These are phyloP conservation scores for Dromas ardeola DNA, from an alignment of 2,113 vertebrate species.

Conservation along the genomic window DNA sequence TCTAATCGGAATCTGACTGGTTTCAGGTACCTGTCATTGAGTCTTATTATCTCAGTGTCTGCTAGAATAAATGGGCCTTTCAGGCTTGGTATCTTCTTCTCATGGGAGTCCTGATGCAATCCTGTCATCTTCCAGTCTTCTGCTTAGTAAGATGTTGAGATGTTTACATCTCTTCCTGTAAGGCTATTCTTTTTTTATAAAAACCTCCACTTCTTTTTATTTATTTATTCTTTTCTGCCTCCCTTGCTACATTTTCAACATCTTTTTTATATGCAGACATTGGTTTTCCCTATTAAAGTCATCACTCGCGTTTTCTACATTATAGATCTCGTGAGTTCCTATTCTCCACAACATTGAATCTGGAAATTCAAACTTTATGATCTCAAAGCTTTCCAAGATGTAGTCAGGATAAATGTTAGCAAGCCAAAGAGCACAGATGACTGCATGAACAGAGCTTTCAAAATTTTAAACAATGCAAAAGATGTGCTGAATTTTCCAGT, in stretches of 20 bases:
- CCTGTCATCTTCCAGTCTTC: not conserved
- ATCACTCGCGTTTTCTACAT: not conserved
- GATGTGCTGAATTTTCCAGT: not conserved
- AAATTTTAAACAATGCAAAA: not conserved
- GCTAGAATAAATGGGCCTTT: conserved; percentile 21
- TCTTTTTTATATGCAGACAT: not conserved
- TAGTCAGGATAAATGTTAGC: not conserved
- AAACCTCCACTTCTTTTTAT: not conserved
- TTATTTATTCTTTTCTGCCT: not conserved
- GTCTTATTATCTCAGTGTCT: conserved; percentile 1
- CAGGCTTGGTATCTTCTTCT: not conserved
- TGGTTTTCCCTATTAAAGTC: not conserved
- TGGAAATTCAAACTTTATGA: not conserved
- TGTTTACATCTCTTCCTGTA: not conserved
- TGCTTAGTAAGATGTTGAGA: not conserved
- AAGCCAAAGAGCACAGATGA: not conserved
- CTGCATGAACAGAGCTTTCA: not conserved
- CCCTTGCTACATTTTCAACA: not conserved
- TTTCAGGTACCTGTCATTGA: conserved; percentile 20
- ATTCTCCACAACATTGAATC: not conserved
- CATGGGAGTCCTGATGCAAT: not conserved
- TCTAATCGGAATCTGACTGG: conserved; percentile 1
- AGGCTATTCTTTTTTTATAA: not conserved
- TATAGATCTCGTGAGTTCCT: not conserved
- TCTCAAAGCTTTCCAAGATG: not conserved